Evolutionary conservation across 2,113 vertebrate genomes (phyloP), one percentile per base, ranked within the genome.

Genomic region (Cyprinus carpio): DNA sequence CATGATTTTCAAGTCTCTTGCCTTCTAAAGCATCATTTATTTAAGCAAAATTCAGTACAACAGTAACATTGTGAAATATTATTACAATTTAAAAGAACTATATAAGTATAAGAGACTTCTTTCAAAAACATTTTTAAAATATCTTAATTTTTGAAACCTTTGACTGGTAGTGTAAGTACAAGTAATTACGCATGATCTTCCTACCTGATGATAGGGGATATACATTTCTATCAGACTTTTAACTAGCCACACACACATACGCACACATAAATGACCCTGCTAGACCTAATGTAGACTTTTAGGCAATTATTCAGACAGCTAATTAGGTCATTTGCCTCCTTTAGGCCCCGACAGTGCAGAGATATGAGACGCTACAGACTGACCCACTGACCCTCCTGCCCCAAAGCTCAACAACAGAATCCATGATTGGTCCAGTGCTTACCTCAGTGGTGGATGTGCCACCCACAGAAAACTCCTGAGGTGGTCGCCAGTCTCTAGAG

Each of bases 281-380:
- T 31, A 69, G 84, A 78, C 87, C 81, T 79, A 84, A 88, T 87
- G 79, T 88, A 90, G 87, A 76, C 81, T 82, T 83, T 72, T 49
- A 58, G 65, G 84, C 84, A 88, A 93, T 93, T 91, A 93, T 91
- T 93, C 92, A 93, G 90, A 85, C 54, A 34, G 89, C 91, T 93
- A 93, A 93, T 92, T 93, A 90, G 94, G 92, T 93, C 91, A 93
- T 87, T 90, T 85, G 51, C 85, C 87, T 91, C 87, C 87, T 89
- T 87, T 40, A 43, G 90, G 89, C 83, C 88, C 76, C 82, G 69
- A 88, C 79, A 76, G 75, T 84, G 89, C 84, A 85, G 34, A 85
- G 86, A 85, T 87, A 91, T 90, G 89, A 92, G 90, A 92, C 86
- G 89, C 90, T 92, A 82, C 37, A 81, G 65, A 81, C 87, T 90